These are phyloP conservation scores for Bacillus rossius DNA, from an alignment of 1,140 invertebrate genomes.

Conservation along the genomic window DNA sequence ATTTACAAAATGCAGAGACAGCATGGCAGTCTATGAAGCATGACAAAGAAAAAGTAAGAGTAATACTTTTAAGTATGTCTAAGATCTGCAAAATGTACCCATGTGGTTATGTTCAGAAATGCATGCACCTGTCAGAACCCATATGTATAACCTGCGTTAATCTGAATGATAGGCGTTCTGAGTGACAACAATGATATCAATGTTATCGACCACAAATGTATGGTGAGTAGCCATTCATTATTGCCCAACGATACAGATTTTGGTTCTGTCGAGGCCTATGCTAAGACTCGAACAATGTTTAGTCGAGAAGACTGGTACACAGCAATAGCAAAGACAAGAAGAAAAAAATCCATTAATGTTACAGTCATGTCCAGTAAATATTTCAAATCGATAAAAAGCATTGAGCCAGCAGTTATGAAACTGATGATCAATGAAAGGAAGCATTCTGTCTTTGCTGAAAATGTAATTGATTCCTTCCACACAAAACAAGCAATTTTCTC, in stretches of 20 bases:
- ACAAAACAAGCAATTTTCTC: conserved; percentile 13
- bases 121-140: background rate
- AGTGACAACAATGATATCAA: background rate
- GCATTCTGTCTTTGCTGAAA: conserved; percentile 10
- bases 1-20: no score
- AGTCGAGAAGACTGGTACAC: conserved; percentile 11
- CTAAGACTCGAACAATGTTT: conserved; percentile 6
- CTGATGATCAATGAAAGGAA: conserved; percentile 5
- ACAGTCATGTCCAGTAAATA: conserved; percentile 9
- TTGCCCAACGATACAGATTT: conserved; percentile 20
- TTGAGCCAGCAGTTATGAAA: conserved; percentile 13
- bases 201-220: conserved; percentile 4
- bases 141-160: background rate
- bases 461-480: conserved; percentile 18
- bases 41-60: no score
- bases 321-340: conserved; percentile 14
- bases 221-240: background rate
- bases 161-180: background rate
- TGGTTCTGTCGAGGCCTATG: conserved; percentile 19
- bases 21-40: no score
- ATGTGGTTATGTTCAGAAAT: conserved; percentile 1
- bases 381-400: conserved; percentile 7
- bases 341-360: conserved; percentile 14
- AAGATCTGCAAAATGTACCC: no score
- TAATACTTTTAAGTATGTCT: background rate